Percentiles rank a stretch among this genome's conserved stretches.
These are phyloP conservation scores for Indicator maculatus DNA, from an alignment of 2,113 vertebrate genomes.

Conservation along the genomic window DNA sequence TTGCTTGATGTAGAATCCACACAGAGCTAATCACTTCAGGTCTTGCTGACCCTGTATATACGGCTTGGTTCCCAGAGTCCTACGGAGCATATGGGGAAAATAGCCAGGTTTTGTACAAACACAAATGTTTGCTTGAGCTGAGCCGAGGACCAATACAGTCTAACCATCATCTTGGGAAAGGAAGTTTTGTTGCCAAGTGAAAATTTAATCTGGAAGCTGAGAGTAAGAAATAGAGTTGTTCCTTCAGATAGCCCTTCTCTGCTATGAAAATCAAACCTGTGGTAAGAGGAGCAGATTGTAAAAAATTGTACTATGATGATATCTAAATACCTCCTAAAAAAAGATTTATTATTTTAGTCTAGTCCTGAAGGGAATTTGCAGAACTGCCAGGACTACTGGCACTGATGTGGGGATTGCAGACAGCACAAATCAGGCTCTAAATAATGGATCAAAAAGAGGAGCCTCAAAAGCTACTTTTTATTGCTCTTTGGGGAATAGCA, in stretches of 20 bases:
- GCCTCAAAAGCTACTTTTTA: constrained; percentile 51
- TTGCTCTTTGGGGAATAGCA: constrained; percentile 23
- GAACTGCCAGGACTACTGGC: constrained; percentile 20
- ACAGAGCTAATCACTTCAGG: constrained; percentile 33
- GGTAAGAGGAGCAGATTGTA: constrained; percentile 46
- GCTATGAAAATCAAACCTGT: constrained; percentile 59
- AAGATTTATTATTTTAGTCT: constrained; percentile 38
- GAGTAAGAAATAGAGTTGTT: constrained; percentile 59
- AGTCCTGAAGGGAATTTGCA: constrained; percentile 50
- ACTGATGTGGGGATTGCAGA: constrained; percentile 54
- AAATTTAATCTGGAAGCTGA: constrained; percentile 71
- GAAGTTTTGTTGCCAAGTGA: constrained; percentile 75
- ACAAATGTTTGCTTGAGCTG: constrained; percentile 72
- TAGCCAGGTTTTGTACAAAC: constrained; percentile 69
- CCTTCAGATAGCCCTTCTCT: constrained; percentile 53
- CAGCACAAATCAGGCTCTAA: constrained; percentile 54
- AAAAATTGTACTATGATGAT: constrained; percentile 31
- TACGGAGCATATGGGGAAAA: constrained; percentile 63
- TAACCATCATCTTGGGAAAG: constrained; percentile 66
- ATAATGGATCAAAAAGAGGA: constrained; percentile 66
- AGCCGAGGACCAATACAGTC: constrained; percentile 61
- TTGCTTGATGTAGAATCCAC: constrained; percentile 5
- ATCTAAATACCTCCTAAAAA: constrained; percentile 54
- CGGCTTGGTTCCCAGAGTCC: constrained; percentile 66
- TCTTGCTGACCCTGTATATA: constrained; percentile 47